A percentile compares a stretch with the other conserved stretches of the same genome.
Evolutionary conservation across 2,797 vertebrate species (phyloP).

Genomic region (Petrocephalus schoutedeni): DNA sequence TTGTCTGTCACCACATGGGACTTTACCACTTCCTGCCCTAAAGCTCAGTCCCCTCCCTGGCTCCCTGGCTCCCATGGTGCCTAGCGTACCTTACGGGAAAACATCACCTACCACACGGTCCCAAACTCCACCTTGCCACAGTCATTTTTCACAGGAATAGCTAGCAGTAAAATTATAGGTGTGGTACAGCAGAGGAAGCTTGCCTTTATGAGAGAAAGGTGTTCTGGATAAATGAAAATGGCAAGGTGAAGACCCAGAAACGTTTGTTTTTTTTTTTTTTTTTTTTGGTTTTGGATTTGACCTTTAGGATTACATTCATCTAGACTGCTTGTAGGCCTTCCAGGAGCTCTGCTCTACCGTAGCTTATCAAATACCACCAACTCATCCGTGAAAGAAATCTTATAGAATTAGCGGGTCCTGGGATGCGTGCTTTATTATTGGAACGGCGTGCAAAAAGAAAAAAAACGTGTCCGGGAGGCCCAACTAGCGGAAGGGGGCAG

Average conservation of each 20-base stretch:
- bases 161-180: not conserved
- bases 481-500: not conserved
- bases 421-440: not conserved
- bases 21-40: constrained; percentile 66
- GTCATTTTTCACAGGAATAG: constrained; percentile 1
- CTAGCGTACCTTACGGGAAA: not conserved
- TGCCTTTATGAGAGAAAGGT: not conserved
- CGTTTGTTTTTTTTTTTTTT: not conserved
- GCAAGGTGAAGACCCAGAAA: not conserved
- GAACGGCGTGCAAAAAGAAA: not conserved
- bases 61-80: constrained; percentile 1
- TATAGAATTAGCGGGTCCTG: not conserved
- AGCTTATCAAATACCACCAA: not conserved
- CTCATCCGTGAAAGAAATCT: not conserved
- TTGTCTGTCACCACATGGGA: constrained; percentile 58
- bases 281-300: not conserved
- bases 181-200: not conserved
- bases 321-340: not conserved
- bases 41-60: constrained; percentile 26
- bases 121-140: constrained; percentile 1
- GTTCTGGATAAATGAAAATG: not conserved
- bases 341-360: not conserved
- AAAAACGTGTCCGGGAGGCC: not conserved
- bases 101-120: not conserved
- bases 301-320: not conserved